Conservation (phyloP, 2,888 invertebrate species). For the Aleiodes testaceus region DNA sequence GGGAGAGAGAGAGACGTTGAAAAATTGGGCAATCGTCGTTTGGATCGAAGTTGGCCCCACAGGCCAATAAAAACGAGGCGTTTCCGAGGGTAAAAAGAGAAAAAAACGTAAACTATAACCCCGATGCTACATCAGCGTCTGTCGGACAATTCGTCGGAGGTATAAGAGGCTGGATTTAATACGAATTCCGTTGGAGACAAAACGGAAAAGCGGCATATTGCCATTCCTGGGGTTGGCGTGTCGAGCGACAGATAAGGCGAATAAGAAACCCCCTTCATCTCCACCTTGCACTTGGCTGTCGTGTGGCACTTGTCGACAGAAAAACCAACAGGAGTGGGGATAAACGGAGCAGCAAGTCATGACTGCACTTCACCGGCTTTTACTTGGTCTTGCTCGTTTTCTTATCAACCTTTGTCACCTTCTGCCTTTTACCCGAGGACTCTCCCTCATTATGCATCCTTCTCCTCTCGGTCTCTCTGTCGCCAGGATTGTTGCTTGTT, state of each 20-base stretch:
- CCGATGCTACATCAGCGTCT: constrained; percentile 40
- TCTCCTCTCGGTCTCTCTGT: too few species aligned
- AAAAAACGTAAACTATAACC: constrained; percentile 20
- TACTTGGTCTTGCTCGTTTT: too few species aligned
- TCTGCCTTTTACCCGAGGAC: too few species aligned
- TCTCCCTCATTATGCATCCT: too few species aligned
- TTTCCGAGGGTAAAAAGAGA: background rate
- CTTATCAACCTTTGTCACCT: too few species aligned
- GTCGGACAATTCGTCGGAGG: constrained; percentile 33
- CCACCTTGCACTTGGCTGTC: too few species aligned
- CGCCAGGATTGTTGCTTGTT: too few species aligned
- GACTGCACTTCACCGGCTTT: too few species aligned
- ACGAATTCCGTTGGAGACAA: constrained; percentile 55
- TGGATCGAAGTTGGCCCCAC: constrained; percentile 35
- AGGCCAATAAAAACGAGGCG: constrained; percentile 40
- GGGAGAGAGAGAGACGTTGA: constrained; percentile 23
- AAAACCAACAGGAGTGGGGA: background rate
- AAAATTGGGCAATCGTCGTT: constrained; percentile 30
- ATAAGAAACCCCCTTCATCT: constrained; percentile 39
- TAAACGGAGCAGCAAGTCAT: too few species aligned
- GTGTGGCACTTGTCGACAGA: too few species aligned
- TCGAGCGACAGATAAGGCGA: constrained; percentile 56
- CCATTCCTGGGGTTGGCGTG: constrained; percentile 55
- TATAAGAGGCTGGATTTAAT: constrained; percentile 53
- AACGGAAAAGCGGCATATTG: constrained; percentile 55